Evolutionary conservation across 2,888 invertebrate species (phyloP).

Genomic region (Digitonthophagus gazella): DNA sequence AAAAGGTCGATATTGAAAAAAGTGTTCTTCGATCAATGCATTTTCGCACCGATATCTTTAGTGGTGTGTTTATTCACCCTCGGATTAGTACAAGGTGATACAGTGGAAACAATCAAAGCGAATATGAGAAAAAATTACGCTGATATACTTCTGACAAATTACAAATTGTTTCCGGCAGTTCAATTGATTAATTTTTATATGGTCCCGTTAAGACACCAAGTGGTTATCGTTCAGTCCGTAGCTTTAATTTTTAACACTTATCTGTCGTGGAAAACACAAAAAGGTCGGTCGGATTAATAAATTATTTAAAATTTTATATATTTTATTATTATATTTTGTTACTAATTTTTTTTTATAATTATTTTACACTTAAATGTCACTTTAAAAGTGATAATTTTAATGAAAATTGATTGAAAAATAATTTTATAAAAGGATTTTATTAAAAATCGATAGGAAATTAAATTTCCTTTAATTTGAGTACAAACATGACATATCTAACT

Average conservation of each 20-base stretch:
- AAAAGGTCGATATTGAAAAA: conserved; percentile 61
- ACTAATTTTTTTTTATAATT: too few relatives aligned
- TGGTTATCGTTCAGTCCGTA: conserved; percentile 73
- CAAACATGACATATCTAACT: too few relatives aligned
- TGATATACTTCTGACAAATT: conserved; percentile 66
- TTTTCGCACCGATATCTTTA: conserved; percentile 72
- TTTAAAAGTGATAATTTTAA: too few relatives aligned
- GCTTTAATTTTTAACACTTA: conserved; percentile 86
- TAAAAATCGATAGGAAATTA: too few relatives aligned
- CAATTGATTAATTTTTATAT: conserved; percentile 83
- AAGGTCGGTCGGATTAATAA: too few relatives aligned
- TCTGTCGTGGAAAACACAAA: conserved; percentile 67
- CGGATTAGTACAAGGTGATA: conserved; percentile 60
- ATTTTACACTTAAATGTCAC: too few relatives aligned
- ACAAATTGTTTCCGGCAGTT: conserved; percentile 80
- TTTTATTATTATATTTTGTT: too few relatives aligned
- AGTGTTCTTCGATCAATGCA: conserved; percentile 67
- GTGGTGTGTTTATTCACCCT: conserved; percentile 58
- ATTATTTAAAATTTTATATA: too few relatives aligned
- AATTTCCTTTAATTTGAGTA: too few relatives aligned
- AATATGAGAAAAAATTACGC: conserved; percentile 60
- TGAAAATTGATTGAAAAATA: too few relatives aligned
- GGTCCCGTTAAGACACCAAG: conserved; percentile 80
- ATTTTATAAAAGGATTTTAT: too few relatives aligned
- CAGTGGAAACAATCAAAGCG: conserved; percentile 52